Conservation (phyloP, 1,140 invertebrate species). For the Bombus difficillimus region DNA sequence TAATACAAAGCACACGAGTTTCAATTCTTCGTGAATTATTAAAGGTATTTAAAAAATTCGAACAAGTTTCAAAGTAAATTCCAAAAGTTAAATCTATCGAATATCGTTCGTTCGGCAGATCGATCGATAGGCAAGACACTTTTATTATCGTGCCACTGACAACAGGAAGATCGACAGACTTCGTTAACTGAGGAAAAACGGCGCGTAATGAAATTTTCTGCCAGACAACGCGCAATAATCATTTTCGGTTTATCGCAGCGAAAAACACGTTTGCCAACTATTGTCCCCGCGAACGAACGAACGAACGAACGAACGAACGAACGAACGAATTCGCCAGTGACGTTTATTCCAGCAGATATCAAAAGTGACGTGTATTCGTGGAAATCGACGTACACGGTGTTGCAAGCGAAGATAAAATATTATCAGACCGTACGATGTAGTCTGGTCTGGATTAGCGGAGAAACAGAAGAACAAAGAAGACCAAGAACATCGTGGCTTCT, state of each 20-base stretch:
- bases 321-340: not conserved
- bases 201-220: not conserved
- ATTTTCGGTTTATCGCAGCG: not conserved
- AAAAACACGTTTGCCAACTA: not conserved
- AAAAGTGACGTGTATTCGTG: not conserved
- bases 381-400: not conserved
- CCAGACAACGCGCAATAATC: not conserved
- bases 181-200: not conserved
- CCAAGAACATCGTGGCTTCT: not conserved
- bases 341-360: not conserved
- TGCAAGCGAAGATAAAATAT: not conserved
- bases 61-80: too few species aligned
- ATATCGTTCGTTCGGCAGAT: too few species aligned
- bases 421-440: not conserved
- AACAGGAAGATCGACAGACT: not conserved
- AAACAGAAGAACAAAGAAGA: not conserved
- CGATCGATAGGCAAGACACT: not conserved
- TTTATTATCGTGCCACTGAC: not conserved
- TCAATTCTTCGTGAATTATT: not conserved
- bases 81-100: not conserved
- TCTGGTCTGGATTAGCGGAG: not conserved
- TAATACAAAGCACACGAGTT: too few species aligned
- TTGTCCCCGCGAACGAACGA: not conserved
- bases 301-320: not conserved
- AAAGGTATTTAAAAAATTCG: not conserved